Base-by-base conservation (phyloP, 2,888 invertebrate genomes). In the Tryphoninae sp. region DNA sequence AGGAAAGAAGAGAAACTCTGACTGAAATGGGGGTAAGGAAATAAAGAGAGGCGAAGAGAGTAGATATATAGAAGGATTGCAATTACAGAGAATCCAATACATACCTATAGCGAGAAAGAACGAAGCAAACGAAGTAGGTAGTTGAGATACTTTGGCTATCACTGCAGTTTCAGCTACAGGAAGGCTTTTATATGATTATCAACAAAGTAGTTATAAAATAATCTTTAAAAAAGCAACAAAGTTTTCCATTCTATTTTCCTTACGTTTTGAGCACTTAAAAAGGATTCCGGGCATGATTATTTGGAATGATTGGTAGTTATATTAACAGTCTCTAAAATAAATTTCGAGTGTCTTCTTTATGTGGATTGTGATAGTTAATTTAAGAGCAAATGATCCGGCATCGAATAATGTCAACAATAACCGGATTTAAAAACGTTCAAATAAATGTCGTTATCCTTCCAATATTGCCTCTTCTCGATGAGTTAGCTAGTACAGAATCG, bases 61-160 rank as follows among this genome's bases (percentile, higher is more conserved):
- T 13, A 45, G 45, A 16, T 69, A 16, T 69, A 72, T 72, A 19
- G 58, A 72, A 62, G 65, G 58, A 73, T 11, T 55, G 72, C 16
- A 68, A 53, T 78, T 40, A 51, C 53, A 42, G 64, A 55, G 62
- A 55, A 68, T 51, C n/a, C 26, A 16, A 73, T 73, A 51, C 58
- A 61, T 16, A 51, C 58, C 45, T 16, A 42, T 49, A 16, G 8
- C 9, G 23, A 71, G 45, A 45, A 59, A 59, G 59, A 59, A 59
- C 22, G 59, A 16, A 45, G 42, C 45, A 59, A 71, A 71, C 49
- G 55, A 13, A 55, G 19, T 40, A 55, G 53, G 19, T 40, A 55
- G 53, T 64, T 40, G 61, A 53, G 59, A 8, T 55, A 69, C 64
- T 75, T 75, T 65, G 58, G 55, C 75, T 58, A 45, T 23, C 42